These are phyloP conservation scores for Charadrius vociferus DNA, from an alignment of 2,113 vertebrate species.

Conservation along the genomic window DNA sequence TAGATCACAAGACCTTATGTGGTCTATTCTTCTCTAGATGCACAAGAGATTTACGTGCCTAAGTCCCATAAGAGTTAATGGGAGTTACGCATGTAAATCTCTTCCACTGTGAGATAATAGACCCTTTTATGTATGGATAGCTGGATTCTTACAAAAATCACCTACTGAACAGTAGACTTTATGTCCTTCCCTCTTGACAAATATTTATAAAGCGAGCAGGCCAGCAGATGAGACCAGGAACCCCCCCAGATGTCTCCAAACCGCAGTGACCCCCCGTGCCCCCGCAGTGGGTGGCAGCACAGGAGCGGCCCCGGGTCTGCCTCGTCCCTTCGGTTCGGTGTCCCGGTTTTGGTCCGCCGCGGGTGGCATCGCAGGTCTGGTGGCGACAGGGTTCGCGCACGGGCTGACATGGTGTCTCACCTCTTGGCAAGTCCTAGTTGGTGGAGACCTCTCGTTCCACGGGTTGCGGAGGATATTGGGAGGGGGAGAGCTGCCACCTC, in stretches of 20 bases:
- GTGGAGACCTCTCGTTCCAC: neutral
- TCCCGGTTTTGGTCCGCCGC: neutral
- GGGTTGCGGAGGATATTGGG: neutral
- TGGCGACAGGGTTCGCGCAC: neutral
- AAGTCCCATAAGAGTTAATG: constrained; percentile 57
- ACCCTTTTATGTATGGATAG: constrained; percentile 57
- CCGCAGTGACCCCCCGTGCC: neutral
- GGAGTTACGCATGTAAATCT: constrained; percentile 65
- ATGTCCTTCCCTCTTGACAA: constrained; percentile 54
- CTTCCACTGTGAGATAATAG: constrained; percentile 61
- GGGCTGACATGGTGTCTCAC: neutral
- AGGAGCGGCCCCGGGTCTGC: neutral
- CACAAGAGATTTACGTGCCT: constrained; percentile 52
- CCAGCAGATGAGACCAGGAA: constrained; percentile 37
- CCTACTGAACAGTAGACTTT: constrained; percentile 54
- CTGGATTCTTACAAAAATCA: constrained; percentile 59
- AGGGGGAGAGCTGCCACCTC: neutral
- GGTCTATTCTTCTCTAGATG: constrained; percentile 52
- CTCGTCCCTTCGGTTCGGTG: neutral
- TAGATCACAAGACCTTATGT: constrained; percentile 46
- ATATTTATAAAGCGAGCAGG: constrained; percentile 55
- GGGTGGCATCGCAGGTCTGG: neutral
- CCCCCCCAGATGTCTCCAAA: neutral
- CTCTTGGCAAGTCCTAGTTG: neutral
- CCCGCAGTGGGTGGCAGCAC: fast-evolving